A percentile compares a stretch with the other conserved stretches of the same genome.
Evolutionary conservation across 2,797 vertebrate species (phyloP).

Genomic region (Leptoclinus maculatus): DNA sequence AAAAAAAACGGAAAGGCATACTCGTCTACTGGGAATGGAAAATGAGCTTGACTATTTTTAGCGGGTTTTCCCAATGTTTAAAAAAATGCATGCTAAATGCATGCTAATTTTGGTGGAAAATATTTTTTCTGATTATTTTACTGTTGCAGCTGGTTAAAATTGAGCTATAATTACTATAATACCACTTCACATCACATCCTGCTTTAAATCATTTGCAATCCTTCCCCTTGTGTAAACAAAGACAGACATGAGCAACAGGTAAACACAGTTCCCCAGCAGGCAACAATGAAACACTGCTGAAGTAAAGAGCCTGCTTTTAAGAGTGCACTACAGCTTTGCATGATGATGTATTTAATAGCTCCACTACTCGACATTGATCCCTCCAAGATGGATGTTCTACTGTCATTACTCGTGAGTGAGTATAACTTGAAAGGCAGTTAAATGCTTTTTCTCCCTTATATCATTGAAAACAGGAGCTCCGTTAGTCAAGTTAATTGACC

Average conservation of each 20-base stretch:
- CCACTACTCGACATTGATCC: slow-evolving; percentile 46
- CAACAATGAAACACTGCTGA: slow-evolving; percentile 4
- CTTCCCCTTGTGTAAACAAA: slow-evolving; percentile 18
- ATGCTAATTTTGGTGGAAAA: neutral
- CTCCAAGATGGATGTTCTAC: slow-evolving; percentile 55
- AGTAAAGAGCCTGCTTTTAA: slow-evolving; percentile 24
- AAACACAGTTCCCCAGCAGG: slow-evolving; percentile 26
- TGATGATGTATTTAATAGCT: slow-evolving; percentile 54
- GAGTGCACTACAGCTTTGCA: slow-evolving; percentile 1
- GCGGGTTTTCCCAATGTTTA: neutral
- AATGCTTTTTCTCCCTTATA: slow-evolving; percentile 44
- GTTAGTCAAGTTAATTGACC: slow-evolving; percentile 61
- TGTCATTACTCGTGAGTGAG: slow-evolving; percentile 58
- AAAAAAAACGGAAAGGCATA: too few species aligned
- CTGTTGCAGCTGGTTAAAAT: neutral
- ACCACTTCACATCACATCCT: slow-evolving; percentile 11
- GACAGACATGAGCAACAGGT: slow-evolving; percentile 20
- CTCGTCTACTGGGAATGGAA: too few species aligned
- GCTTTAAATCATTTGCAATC: slow-evolving; percentile 27
- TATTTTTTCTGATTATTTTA: neutral
- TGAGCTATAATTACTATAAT: too few species aligned
- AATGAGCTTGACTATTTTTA: neutral
- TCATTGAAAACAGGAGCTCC: slow-evolving; percentile 37
- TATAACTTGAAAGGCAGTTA: slow-evolving; percentile 57
- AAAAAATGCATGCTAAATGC: neutral